phyloP scores from a whole-genome alignment of 30 jellyfish, hydroid and myxozoan genomes.

The Clytia hemisphaerica region DNA sequence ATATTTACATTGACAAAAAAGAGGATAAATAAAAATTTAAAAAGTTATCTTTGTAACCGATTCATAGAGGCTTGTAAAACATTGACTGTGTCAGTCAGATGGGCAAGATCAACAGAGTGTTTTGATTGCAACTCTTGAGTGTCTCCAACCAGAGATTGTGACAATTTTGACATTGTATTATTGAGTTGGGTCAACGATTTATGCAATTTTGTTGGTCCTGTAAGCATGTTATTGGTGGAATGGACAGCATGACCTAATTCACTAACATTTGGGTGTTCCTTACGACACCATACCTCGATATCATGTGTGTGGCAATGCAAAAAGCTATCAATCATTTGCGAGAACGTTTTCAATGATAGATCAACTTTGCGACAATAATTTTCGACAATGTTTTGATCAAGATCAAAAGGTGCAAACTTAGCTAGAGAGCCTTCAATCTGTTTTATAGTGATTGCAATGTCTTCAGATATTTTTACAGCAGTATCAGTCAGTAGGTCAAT shows the following conservation, averaged over 20 bases:
- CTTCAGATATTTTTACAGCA: slow-evolving; percentile 48
- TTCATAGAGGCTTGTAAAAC: too few relatives aligned
- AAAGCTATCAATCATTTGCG: slow-evolving; percentile 45
- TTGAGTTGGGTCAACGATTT: too few relatives aligned
- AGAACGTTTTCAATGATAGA: slow-evolving; percentile 51
- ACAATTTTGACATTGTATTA: too few relatives aligned
- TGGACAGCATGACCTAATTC: slow-evolving; percentile 35
- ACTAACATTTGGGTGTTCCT: slow-evolving; percentile 45
- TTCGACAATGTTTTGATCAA: slow-evolving; percentile 44
- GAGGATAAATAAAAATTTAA: too few relatives aligned
- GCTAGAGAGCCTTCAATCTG: slow-evolving; percentile 9
- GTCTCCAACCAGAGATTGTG: too few relatives aligned
- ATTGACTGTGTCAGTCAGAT: too few relatives aligned
- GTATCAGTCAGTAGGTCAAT: slow-evolving; percentile 32
- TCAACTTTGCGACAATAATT: slow-evolving; percentile 57
- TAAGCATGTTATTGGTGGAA: too few relatives aligned
- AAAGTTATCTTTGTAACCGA: too few relatives aligned
- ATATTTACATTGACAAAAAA: too few relatives aligned
- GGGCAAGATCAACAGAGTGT: too few relatives aligned
- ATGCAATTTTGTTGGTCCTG: too few relatives aligned
- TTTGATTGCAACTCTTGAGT: too few relatives aligned
- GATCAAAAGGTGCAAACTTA: slow-evolving; percentile 23
- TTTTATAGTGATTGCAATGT: slow-evolving; percentile 13
- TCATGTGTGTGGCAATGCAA: slow-evolving; percentile 58
- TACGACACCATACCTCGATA: slow-evolving; percentile 55